Base-by-base conservation (phyloP, 1,140 invertebrate genomes). In the Ceratosolen solmsi region DNA sequence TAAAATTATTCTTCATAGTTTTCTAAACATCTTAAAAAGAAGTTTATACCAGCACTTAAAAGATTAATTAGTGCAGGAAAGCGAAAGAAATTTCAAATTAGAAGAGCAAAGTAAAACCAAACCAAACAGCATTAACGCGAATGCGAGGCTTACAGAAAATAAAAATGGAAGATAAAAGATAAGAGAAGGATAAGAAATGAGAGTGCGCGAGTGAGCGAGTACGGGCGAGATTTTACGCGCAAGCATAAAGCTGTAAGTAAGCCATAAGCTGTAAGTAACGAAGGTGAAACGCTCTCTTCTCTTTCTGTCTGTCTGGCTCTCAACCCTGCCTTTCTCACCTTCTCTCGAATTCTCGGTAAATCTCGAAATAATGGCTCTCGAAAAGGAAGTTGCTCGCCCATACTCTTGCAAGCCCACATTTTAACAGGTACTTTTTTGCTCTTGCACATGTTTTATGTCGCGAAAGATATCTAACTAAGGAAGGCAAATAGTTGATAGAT, bases 51-150 rank as follows among this genome's bases (percentile, higher is more conserved):
- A n/a, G n/a, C n/a, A n/a, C n/a, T n/a, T n/a, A n/a, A n/a, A n/a
- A n/a, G n/a, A n/a, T n/a, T n/a, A n/a, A n/a, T n/a, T n/a, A n/a
- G n/a, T n/a, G n/a, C n/a, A n/a, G n/a, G n/a, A n/a, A n/a, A n/a
- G n/a, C n/a, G n/a, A n/a, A 81, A 68, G 63, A 81, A 76, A 82
- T 68, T 80, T 60, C n/a, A n/a, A 74, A 74, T 80, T 80, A 74
- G 71, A 46, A 11, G 25, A 13, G 13, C 20, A 65, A 51, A 65
- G 15, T n/a, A 41, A 70, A 70, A 20, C 17, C 20, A 41, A 41
- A 70, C 65, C 33, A 13, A 70, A 25, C 27, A 70, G 33, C 25
- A 38, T 11, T 13, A 60, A 30, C 27, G 51, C 33, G 33, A 58
- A 33, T 11, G 13, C 60, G 30, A 17, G 13, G 60, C 1, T 33